Evolutionary conservation across 2,888 invertebrate genomes (phyloP), one percentile per base, ranked within the genome.

Genomic region (Drosophila anceps): DNA sequence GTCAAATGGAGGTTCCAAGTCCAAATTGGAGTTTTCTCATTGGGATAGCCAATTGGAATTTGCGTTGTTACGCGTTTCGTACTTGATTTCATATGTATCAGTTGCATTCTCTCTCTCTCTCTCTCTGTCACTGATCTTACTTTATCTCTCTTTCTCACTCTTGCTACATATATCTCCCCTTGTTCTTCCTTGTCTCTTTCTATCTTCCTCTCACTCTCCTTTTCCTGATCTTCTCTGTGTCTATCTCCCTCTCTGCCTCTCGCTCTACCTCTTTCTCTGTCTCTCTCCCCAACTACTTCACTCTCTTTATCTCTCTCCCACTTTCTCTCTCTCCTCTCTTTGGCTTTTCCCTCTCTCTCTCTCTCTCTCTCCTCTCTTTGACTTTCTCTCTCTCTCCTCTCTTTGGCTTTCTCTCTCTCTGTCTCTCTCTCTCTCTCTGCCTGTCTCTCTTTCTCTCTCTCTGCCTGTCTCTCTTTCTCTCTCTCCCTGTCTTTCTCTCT

Each of bases 1-100:
- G 2, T 1, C 1, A 1, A 27, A 9, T 27, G 15, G 0, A 29
- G 29, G 6, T 9, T 27, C 5, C 4, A 5, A 10, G 0, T n/a
- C 1, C 48, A 1, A 27, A 29, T 29, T 48, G 10, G 10, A 6
- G 2, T 2, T 10, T 46, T 5, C 29, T n/a, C 3, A 7, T 0
- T 2, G 0, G 6, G 0, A 2, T 12, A n/a, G n/a, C 48, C n/a
- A 18, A 12, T 48, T 48, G 48, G 48, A 29, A n/a, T 29, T 10
- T 8, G 1, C 0, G 15, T 27, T 15, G 13, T 24, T 46, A 27
- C 4, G 4, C 1, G 9, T 27, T 27, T 27, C 46, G 9, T n/a
- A n/a, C 4, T 46, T 4, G 27, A 27, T 2, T 27, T 27, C 4
- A 12, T 13, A 8, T 9, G 6, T 7, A 7, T n/a, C 8, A 8